These are phyloP conservation scores for Bungarus multicinctus DNA, from an alignment of 2,113 vertebrate species.

Conservation along the genomic window DNA sequence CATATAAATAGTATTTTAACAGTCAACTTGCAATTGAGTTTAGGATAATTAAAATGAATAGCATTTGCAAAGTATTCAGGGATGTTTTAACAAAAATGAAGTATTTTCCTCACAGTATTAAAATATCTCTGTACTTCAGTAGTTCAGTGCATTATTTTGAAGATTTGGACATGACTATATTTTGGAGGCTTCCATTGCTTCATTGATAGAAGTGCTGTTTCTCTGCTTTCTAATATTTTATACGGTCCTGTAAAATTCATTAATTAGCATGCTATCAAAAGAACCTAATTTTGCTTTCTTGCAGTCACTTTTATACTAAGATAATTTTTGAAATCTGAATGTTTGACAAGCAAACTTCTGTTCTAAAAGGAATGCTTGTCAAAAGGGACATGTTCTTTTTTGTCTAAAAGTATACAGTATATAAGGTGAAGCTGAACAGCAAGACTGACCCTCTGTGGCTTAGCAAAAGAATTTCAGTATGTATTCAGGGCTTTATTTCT, in stretches of 20 bases:
- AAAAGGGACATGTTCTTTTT: background rate
- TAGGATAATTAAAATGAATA: background rate
- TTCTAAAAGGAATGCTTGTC: background rate
- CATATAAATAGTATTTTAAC: background rate
- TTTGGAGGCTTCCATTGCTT: background rate
- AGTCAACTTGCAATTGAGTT: background rate
- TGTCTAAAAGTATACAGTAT: background rate
- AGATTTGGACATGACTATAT: background rate
- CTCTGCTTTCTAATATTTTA: background rate
- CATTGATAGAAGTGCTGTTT: background rate
- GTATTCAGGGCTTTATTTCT: conserved; percentile 7
- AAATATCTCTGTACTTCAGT: background rate
- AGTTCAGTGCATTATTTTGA: background rate
- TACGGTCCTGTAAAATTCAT: background rate
- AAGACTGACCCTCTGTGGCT: background rate
- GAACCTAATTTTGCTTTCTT: background rate
- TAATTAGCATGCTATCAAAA: background rate
- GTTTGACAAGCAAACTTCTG: background rate
- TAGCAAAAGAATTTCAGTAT: background rate
- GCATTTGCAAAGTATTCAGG: background rate
- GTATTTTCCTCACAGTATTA: background rate
- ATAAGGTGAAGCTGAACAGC: background rate
- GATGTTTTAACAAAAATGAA: background rate
- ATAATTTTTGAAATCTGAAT: background rate
- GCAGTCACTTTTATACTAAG: background rate